Evolutionary conservation across 1,140 invertebrate species (phyloP).

Genomic region (Tetragnatha versicolor): DNA sequence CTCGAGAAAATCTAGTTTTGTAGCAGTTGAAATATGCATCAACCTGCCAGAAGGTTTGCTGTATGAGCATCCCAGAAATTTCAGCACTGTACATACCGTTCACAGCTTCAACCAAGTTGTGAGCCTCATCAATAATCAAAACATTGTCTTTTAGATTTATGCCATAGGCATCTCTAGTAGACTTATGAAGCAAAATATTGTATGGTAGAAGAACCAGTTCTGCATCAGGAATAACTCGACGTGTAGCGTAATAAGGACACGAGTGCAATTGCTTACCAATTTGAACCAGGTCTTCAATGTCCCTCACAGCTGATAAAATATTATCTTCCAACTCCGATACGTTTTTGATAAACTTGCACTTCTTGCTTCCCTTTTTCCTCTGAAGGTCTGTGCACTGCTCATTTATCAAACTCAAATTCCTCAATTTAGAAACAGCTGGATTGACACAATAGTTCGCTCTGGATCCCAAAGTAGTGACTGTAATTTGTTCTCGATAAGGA

Average conservation of each 20-base stretch:
- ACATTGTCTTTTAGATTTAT: conserved; percentile 84
- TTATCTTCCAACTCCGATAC: conserved; percentile 68
- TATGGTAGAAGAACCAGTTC: conserved; percentile 84
- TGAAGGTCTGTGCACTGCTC: conserved; percentile 92
- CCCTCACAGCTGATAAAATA: conserved; percentile 76
- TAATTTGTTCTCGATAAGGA: conserved; percentile 74
- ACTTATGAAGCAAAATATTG: conserved; percentile 85
- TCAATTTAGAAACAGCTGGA: conserved; percentile 77
- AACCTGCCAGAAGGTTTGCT: conserved; percentile 76
- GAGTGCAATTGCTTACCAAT: conserved; percentile 75
- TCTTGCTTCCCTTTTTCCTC: conserved; percentile 71
- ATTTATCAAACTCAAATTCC: conserved; percentile 85
- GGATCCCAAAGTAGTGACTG: conserved; percentile 88
- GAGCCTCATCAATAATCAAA: conserved; percentile 96
- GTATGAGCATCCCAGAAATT: conserved; percentile 72
- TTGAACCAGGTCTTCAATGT: conserved; percentile 86
- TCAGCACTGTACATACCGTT: conserved; percentile 83
- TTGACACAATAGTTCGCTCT: conserved; percentile 93
- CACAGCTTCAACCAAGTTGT: conserved; percentile 93
- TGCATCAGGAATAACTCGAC: conserved; percentile 79
- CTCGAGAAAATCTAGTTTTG: conserved; percentile 76
- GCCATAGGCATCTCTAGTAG: conserved; percentile 82
- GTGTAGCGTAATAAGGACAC: conserved; percentile 90
- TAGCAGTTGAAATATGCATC: conserved; percentile 81
- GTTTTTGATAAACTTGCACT: conserved; percentile 76